Conservation (phyloP, 2,797 vertebrate genomes). For the Rhodeus uyekii region DNA sequence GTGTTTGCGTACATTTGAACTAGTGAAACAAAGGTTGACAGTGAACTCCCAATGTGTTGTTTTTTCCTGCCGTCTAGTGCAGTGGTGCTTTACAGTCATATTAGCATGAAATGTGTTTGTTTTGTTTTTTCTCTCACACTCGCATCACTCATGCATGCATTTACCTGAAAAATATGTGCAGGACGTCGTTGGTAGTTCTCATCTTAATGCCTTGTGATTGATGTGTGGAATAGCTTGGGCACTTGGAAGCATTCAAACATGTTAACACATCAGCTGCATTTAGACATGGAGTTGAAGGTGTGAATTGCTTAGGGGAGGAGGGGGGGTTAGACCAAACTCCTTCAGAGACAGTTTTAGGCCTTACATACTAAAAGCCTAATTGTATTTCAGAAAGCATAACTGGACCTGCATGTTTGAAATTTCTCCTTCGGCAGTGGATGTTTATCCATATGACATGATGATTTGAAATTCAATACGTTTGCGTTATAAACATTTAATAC, state of each 20-base stretch:
- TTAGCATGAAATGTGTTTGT: not conserved
- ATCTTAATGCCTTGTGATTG: constrained; percentile 1
- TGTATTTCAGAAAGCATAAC: constrained; percentile 1
- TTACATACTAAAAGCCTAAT: not conserved
- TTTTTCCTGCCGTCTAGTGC: not conserved
- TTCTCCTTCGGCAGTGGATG: not conserved
- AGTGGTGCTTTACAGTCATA: constrained; percentile 25
- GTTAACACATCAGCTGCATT: constrained; percentile 19
- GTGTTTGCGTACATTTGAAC: constrained; percentile 10
- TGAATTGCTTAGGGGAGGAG: not conserved
- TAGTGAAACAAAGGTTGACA: constrained; percentile 17
- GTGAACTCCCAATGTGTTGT: not conserved
- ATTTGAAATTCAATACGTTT: not conserved
- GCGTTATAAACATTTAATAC: not conserved
- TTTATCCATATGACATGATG: not conserved
- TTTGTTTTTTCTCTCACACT: not conserved
- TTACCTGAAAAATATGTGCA: constrained; percentile 1
- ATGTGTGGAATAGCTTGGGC: constrained; percentile 6
- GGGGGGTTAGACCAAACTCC: not conserved
- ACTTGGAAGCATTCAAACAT: constrained; percentile 3
- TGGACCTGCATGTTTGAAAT: not conserved
- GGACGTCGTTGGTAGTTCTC: not conserved
- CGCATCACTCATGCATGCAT: not conserved
- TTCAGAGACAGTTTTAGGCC: too few species aligned
- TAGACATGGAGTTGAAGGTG: not conserved